Evolutionary conservation across 1,140 invertebrate species (phyloP).

Genomic region (Nomia melanderi): DNA sequence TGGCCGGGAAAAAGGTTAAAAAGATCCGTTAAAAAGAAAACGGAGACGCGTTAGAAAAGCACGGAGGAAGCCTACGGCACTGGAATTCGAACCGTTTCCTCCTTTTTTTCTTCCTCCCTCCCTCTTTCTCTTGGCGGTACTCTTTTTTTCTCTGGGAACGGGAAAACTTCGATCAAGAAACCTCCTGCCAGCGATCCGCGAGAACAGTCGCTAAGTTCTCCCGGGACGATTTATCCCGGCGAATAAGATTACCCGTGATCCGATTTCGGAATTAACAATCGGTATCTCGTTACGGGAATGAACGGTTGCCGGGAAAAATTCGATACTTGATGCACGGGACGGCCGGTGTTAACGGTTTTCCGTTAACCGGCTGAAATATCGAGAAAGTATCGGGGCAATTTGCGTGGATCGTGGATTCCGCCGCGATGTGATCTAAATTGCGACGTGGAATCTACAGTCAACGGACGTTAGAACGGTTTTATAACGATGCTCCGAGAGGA

Average conservation of each 20-base stretch:
- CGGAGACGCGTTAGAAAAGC: conserved; percentile 39
- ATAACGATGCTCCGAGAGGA: too few species aligned
- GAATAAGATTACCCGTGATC: conserved; percentile 8
- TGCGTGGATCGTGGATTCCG: background rate
- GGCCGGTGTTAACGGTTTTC: conserved; percentile 17
- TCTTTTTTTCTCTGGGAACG: background rate
- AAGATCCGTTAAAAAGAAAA: too few species aligned
- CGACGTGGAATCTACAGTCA: too few species aligned
- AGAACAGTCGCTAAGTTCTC: background rate
- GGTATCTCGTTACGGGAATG: background rate
- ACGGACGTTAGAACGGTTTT: too few species aligned
- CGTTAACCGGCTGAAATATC: conserved; percentile 31
- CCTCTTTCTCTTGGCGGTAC: background rate
- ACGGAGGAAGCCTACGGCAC: conserved; percentile 18
- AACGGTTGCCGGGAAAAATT: conserved; percentile 19
- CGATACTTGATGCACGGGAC: background rate
- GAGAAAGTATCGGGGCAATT: conserved; percentile 7
- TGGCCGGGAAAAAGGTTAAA: background rate
- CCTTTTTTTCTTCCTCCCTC: background rate
- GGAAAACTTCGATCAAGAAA: conserved; percentile 19
- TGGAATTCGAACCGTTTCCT: background rate
- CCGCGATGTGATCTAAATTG: background rate
- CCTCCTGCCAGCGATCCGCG: conserved; percentile 9
- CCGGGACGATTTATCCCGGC: background rate
- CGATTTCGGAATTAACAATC: conserved; percentile 36